These are phyloP conservation scores for Ormyrus pomaceus DNA, from an alignment of 2,888 invertebrate species.

Conservation along the genomic window DNA sequence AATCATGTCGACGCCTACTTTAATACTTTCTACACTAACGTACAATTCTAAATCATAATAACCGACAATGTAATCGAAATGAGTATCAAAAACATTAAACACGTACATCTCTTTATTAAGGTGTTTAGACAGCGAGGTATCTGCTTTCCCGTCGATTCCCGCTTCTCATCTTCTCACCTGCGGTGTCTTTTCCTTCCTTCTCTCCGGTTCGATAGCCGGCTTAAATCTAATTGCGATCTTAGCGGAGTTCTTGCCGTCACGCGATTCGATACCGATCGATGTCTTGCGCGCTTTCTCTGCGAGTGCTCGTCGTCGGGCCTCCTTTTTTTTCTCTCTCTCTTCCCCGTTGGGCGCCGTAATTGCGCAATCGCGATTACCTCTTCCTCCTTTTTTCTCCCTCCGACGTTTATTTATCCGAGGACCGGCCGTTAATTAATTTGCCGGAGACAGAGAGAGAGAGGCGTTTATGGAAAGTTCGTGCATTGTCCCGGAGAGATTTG, in stretches of 20 bases:
- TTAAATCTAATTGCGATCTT: slow-evolving; percentile 44
- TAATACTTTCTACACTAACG: no score
- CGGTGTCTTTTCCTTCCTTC: neutral
- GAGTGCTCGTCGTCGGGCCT: neutral
- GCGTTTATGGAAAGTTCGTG: slow-evolving; percentile 30
- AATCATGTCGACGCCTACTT: no score
- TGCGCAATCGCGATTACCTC: slow-evolving; percentile 44
- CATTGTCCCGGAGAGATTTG: slow-evolving; percentile 11
- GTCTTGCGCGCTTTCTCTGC: slow-evolving; percentile 24
- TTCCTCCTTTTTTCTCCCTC: slow-evolving; percentile 13
- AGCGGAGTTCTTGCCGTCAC: slow-evolving; percentile 13
- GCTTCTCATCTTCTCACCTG: slow-evolving; percentile 42
- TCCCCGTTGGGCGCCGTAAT: slow-evolving; percentile 18
- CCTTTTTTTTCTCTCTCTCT: neutral
- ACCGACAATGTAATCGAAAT: no score
- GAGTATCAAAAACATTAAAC: no score
- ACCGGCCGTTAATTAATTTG: slow-evolving; percentile 41
- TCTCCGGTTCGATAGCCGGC: neutral
- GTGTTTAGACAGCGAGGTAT: neutral
- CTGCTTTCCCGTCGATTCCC: slow-evolving; percentile 28
- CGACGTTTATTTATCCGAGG: slow-evolving; percentile 4
- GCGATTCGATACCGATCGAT: slow-evolving; percentile 49
- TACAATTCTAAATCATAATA: no score
- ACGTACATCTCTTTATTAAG: no score
- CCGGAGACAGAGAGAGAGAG: neutral